These are phyloP conservation scores for Aphidius gifuensis DNA, from an alignment of 1,140 invertebrate species.

Conservation along the genomic window DNA sequence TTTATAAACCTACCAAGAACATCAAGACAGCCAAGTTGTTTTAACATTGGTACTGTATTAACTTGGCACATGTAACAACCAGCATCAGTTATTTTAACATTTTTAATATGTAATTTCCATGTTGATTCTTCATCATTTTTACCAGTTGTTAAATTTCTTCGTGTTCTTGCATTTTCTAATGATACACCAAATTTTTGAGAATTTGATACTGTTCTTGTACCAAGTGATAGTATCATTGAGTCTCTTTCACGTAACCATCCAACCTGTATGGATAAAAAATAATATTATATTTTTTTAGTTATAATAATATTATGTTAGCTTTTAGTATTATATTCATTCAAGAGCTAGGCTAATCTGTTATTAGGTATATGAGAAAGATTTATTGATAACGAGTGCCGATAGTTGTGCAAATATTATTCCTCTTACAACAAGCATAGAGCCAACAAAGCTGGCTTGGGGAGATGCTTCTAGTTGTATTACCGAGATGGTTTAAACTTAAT, in stretches of 20 bases:
- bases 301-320: neutral
- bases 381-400: too few species aligned
- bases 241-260: slow-evolving; percentile 61
- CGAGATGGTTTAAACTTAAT: slow-evolving; percentile 21
- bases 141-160: slow-evolving; percentile 27
- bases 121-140: slow-evolving; percentile 46
- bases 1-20: slow-evolving; percentile 68
- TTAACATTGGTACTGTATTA: slow-evolving; percentile 86
- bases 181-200: slow-evolving; percentile 56
- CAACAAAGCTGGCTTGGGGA: neutral
- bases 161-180: slow-evolving; percentile 49
- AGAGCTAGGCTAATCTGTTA: too few species aligned
- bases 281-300: neutral
- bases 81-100: slow-evolving; percentile 55
- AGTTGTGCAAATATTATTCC: too few species aligned
- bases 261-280: slow-evolving; percentile 48
- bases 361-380: too few species aligned
- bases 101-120: slow-evolving; percentile 57
- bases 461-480: slow-evolving; percentile 13
- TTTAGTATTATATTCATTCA: too few species aligned
- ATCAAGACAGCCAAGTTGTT: slow-evolving; percentile 82
- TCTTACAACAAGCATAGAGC: too few species aligned
- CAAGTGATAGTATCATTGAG: slow-evolving; percentile 60
- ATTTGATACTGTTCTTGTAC: slow-evolving; percentile 58
- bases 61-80: slow-evolving; percentile 85